These are phyloP conservation scores for Lasioglossum figueresi DNA, from an alignment of 2,888 invertebrate species.

Conservation along the genomic window DNA sequence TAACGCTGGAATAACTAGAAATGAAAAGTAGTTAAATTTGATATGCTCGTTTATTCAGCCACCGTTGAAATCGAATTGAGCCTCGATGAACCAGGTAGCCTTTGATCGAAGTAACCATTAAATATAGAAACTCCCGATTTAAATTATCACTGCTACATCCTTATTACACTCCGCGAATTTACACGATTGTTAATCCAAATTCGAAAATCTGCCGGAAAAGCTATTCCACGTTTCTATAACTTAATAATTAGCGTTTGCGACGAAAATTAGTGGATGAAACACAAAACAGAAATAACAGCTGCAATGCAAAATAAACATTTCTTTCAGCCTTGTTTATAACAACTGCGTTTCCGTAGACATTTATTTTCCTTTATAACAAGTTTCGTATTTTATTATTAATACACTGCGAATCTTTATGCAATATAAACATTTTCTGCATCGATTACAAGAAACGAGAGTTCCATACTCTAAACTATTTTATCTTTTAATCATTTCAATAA, in stretches of 20 bases:
- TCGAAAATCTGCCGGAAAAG: neutral
- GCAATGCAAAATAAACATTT: neutral
- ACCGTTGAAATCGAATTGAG: slow-evolving; percentile 7
- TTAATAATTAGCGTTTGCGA: neutral
- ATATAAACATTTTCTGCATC: too few species aligned
- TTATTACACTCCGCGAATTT: neutral
- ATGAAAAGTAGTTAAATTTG: slow-evolving; percentile 56
- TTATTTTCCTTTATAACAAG: too few species aligned
- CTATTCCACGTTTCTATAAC: neutral
- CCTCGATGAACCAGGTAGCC: neutral
- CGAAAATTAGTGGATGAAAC: neutral
- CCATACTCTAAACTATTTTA: neutral
- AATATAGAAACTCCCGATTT: neutral
- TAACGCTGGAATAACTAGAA: slow-evolving; percentile 27
- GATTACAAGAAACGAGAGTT: neutral
- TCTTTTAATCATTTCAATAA: neutral
- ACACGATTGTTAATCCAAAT: neutral
- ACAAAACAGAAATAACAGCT: neutral
- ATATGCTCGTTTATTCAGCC: slow-evolving; percentile 21
- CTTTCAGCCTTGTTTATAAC: too few species aligned
- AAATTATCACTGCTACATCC: neutral
- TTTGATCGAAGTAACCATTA: neutral
- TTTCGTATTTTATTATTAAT: too few species aligned
- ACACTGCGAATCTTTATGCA: too few species aligned
- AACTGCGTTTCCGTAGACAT: too few species aligned